Evolutionary conservation across 2,113 vertebrate genomes (phyloP).

Genomic region (Dipodomys merriami): DNA sequence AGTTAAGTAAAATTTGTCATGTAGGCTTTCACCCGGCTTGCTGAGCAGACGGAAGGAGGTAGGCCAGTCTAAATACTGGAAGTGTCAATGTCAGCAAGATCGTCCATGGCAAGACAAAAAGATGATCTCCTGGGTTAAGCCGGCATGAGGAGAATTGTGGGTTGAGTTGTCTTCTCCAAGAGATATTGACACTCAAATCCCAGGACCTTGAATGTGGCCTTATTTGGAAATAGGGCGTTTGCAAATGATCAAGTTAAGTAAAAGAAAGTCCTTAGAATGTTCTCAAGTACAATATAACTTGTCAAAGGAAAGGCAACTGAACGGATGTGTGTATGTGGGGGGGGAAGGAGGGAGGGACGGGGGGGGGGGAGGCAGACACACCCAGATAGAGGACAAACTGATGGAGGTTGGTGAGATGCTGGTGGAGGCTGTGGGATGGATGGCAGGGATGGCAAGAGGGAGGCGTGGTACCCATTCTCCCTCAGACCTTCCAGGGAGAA

Average conservation of each 20-base stretch:
- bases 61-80: not conserved
- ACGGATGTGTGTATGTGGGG: too few species aligned
- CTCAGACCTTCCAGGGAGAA: not conserved
- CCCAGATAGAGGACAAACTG: not conserved
- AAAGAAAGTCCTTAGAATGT: not conserved
- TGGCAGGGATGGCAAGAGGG: too few species aligned
- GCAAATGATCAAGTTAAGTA: not conserved
- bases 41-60: not conserved
- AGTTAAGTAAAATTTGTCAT: not conserved
- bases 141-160: accelerated
- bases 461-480: not conserved
- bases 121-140: not conserved
- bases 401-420: not conserved
- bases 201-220: not conserved
- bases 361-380: too few species aligned
- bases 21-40: not conserved
- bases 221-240: not conserved
- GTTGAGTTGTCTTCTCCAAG: not conserved
- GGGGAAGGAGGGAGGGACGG: too few species aligned
- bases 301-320: not conserved
- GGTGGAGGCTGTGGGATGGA: too few species aligned
- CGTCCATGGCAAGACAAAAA: not conserved
- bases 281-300: not conserved
- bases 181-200: not conserved
- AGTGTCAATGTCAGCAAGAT: not conserved